Conservation (phyloP, 2,113 vertebrate species). For the Ovibos moschatus region DNA sequence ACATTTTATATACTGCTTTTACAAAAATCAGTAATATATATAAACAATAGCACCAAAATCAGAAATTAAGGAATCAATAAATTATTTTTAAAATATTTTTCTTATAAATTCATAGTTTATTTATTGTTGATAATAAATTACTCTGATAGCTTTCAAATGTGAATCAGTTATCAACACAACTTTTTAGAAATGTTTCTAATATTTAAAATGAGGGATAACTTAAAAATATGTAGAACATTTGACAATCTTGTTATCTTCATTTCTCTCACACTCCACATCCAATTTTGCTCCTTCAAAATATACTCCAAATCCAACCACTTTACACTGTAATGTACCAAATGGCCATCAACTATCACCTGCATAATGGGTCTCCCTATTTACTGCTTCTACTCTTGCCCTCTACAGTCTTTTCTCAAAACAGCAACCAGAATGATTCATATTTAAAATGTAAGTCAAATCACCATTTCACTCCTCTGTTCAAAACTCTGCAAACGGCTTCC, state of each 20-base stretch:
- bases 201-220: background rate
- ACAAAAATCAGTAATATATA: background rate
- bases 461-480: background rate
- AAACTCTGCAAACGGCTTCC: background rate
- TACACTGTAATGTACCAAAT: background rate
- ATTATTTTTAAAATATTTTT: background rate
- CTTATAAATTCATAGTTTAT: background rate
- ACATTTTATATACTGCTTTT: background rate
- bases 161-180: background rate
- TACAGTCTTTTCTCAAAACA: background rate
- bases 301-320: background rate
- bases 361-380: background rate
- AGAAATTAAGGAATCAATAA: background rate
- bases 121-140: background rate
- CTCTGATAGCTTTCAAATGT: background rate
- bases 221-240: slow-evolving; percentile 18
- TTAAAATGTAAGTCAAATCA: background rate
- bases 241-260: background rate
- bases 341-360: background rate
- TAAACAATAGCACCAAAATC: background rate
- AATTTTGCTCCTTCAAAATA: background rate
- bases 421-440: background rate
- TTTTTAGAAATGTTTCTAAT: background rate
- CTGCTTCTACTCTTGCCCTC: background rate
- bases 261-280: background rate